Evolutionary conservation across 2,797 vertebrate genomes (phyloP).

Genomic region (Alcedo atthis): DNA sequence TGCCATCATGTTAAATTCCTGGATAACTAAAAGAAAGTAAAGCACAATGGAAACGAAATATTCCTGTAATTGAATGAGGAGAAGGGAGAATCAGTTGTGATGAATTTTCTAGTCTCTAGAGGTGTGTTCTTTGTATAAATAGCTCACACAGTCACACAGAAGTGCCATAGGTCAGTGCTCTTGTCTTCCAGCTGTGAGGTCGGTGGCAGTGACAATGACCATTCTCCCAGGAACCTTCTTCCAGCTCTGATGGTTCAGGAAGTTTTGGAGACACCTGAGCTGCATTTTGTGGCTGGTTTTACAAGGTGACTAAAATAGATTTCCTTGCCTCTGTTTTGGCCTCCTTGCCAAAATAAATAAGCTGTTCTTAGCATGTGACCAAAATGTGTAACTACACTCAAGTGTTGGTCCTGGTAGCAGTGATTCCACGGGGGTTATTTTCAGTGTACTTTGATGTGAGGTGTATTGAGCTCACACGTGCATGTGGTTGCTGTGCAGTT

Average conservation of each 20-base stretch:
- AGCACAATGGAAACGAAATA: neutral
- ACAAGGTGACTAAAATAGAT: neutral
- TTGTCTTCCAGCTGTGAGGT: neutral
- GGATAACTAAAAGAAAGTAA: neutral
- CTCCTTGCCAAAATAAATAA: constrained; percentile 29
- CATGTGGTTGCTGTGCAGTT: neutral
- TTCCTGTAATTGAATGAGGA: neutral
- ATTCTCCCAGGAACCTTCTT: neutral
- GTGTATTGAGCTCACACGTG: neutral
- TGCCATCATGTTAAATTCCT: neutral
- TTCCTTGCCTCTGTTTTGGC: neutral
- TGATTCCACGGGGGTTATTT: constrained; percentile 18
- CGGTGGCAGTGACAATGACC: neutral
- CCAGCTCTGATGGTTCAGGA: neutral
- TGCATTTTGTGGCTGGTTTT: constrained; percentile 3
- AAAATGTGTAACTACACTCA: neutral
- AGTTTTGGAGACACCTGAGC: constrained; percentile 5
- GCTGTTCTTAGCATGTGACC: neutral
- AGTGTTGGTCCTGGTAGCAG: neutral
- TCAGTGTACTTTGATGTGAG: neutral
- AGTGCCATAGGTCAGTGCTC: neutral
- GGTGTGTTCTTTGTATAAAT: neutral
- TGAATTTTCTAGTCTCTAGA: neutral
- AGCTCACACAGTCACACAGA: neutral
- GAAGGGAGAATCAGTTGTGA: neutral